A percentile compares a stretch with the other conserved stretches of the same genome.
Evolutionary conservation across 2,888 invertebrate species (phyloP).

Genomic region (Leuctra nigra): DNA sequence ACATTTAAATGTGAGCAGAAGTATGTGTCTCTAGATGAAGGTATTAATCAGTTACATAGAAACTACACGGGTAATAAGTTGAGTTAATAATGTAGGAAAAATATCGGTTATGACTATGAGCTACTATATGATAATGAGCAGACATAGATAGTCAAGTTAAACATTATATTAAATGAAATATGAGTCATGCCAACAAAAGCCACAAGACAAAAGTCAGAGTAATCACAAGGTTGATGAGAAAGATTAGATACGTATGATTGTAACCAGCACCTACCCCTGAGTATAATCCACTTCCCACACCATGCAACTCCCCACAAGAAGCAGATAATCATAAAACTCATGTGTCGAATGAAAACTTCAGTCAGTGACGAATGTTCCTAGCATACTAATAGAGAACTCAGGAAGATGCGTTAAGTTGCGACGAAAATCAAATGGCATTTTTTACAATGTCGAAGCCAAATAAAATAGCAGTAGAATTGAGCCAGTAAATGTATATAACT

Average conservation of each 20-base stretch:
- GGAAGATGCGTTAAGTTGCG: conserved; percentile 45
- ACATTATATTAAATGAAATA: no score
- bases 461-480: conserved; percentile 8
- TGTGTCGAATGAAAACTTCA: not conserved
- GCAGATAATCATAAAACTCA: not conserved
- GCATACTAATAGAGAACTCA: conserved; percentile 38
- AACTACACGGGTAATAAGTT: no score
- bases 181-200: no score
- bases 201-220: no score
- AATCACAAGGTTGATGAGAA: no score
- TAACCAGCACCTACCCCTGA: conserved; percentile 17
- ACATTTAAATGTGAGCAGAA: no score
- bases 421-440: conserved; percentile 9
- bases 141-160: no score
- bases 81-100: no score
- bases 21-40: no score
- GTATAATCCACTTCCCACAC: conserved; percentile 1
- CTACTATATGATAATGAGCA: no score
- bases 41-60: no score
- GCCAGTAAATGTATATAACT: conserved; percentile 10
- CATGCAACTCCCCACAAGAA: conserved; percentile 12
- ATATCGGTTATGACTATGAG: no score
- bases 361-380: conserved; percentile 12
- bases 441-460: conserved; percentile 10
- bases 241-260: not conserved